phyloP scores from a whole-genome alignment of 2,888 invertebrate genomes.

The Nudaria mundana region DNA sequence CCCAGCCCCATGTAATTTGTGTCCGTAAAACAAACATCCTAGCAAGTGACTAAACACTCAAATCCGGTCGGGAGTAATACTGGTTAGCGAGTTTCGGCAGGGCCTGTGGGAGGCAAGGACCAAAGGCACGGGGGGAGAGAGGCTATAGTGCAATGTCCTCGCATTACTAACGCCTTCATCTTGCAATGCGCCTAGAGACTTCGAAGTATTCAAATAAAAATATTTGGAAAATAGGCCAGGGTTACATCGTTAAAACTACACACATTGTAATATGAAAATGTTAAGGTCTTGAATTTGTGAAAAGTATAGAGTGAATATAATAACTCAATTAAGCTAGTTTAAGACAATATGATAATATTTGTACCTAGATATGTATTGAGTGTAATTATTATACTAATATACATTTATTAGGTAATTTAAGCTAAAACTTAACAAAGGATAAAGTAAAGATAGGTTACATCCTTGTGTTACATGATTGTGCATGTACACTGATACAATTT shows the following conservation, averaged over 20 bases:
- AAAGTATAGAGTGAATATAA: too few relatives aligned
- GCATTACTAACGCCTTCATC: slow-evolving; percentile 73
- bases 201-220: slow-evolving; percentile 48
- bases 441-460: too few relatives aligned
- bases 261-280: too few relatives aligned
- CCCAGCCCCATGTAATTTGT: slow-evolving; percentile 7
- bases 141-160: slow-evolving; percentile 79
- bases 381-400: too few relatives aligned
- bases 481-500: too few relatives aligned
- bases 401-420: too few relatives aligned
- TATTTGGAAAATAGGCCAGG: slow-evolving; percentile 35
- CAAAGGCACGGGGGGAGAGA: slow-evolving; percentile 47
- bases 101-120: slow-evolving; percentile 63
- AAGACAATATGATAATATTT: too few relatives aligned
- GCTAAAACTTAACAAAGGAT: too few relatives aligned
- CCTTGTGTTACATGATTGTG: too few relatives aligned
- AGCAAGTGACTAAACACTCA: slow-evolving; percentile 65
- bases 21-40: slow-evolving; percentile 44
- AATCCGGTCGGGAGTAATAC: slow-evolving; percentile 69
- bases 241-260: slow-evolving; percentile 20
- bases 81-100: slow-evolving; percentile 74
- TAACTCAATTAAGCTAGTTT: too few relatives aligned
- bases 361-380: too few relatives aligned
- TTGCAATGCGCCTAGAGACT: slow-evolving; percentile 48
- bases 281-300: too few relatives aligned